These are phyloP conservation scores for Urophycis tenuis DNA, from an alignment of 2,797 vertebrate species.

Conservation along the genomic window DNA sequence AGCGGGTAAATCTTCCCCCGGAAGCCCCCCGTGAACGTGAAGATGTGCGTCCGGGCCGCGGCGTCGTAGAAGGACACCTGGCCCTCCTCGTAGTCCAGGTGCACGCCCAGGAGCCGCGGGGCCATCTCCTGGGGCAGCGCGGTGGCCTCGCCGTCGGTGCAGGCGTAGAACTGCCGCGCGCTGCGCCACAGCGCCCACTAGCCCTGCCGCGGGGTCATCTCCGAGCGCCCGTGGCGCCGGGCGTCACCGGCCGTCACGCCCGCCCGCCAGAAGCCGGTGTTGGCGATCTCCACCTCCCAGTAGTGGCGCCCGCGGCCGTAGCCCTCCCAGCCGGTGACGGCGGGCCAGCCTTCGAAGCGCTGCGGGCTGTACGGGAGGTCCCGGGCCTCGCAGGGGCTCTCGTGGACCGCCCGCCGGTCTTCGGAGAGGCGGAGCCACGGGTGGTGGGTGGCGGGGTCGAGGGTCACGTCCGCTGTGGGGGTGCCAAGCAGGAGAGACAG, in stretches of 20 bases:
- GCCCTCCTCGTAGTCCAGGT: conserved; percentile 71
- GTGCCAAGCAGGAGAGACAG: background rate
- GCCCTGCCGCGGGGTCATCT: conserved; percentile 58
- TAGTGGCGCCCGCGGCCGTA: conserved; percentile 65
- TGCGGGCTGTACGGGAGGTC: conserved; percentile 44
- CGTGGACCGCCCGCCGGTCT: conserved; percentile 63
- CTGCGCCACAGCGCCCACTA: conserved; percentile 71
- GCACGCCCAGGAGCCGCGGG: conserved; percentile 63
- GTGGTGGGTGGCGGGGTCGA: conserved; percentile 66
- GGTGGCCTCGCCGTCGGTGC: conserved; percentile 55
- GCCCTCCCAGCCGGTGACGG: conserved; percentile 66
- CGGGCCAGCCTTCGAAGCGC: conserved; percentile 65
- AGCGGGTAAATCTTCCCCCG: conserved; percentile 68
- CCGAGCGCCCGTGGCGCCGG: conserved; percentile 52
- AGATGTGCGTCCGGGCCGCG: conserved; percentile 69
- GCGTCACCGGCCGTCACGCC: conserved; percentile 57
- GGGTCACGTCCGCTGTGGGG: conserved; percentile 57
- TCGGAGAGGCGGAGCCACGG: conserved; percentile 68
- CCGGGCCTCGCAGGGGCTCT: conserved; percentile 26
- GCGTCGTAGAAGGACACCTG: conserved; percentile 76
- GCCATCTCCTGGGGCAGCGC: conserved; percentile 48
- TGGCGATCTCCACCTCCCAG: conserved; percentile 69
- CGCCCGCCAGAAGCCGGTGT: conserved; percentile 64
- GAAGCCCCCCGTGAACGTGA: conserved; percentile 67
- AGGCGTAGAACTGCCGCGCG: conserved; percentile 63